Evolutionary conservation across 2,113 vertebrate species (phyloP), one percentile per base, ranked within the genome.

Genomic region (Barnardius zonarius): DNA sequence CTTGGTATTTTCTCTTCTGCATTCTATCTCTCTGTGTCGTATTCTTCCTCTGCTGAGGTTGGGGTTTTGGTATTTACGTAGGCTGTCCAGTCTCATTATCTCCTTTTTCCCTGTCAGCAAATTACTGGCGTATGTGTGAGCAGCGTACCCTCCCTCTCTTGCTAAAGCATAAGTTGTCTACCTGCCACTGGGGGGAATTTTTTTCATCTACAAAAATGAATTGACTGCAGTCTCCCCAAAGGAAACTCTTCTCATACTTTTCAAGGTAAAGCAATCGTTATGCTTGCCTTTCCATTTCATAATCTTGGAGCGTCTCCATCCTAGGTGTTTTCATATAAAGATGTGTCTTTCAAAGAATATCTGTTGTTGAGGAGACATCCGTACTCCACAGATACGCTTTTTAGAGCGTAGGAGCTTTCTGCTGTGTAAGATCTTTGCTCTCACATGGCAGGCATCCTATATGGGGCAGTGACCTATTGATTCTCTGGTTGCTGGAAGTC

Each of bases 21-120:
- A 41, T 93, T 82, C 82, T 61, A 0, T 73, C 51, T 44, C 22
- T 85, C 66, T 83, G 28, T 43, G 52, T 55, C 64, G 67, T 39
- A 62, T 66, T 80, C 75, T 68, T 88, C 31, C 52, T 92, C 52
- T 72, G 33, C 92, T 92, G 41, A 54, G 57, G 62, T 91, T 82
- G 75, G 74, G 92, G 64, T 88, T 93, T 90, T 80, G 75, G 54
- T 93, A 28, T 96, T 96, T 93, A 83, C 54, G 57, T 54, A 83
- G 59, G 28, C 83, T 94, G 90, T 81, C 94, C 90, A 52, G n/a
- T 70, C 77, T 80, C 72, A 88, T 97, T 93, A 83, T 75, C 75
- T 94, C 30, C 67, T 77, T 80, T 88, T 80, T 88, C 44, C n/a
- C 63, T 88, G 88, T 69, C 88, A 83, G 62, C 39, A 92, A 93